Evolutionary conservation across 2,113 vertebrate genomes (phyloP).

Genomic region (Sinocyclocheilus maitianheensis): DNA sequence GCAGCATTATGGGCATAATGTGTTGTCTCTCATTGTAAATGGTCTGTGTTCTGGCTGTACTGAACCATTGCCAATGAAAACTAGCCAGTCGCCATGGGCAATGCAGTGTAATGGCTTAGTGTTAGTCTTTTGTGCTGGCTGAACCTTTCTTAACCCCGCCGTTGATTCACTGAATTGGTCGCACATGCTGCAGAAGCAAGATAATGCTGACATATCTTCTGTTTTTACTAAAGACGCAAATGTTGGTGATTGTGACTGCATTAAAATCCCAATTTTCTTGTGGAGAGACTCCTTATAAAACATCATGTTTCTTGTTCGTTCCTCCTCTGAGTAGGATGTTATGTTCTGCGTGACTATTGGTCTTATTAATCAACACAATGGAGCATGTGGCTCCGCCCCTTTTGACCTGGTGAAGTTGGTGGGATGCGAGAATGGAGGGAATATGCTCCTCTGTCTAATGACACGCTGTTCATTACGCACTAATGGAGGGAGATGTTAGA

Average conservation of each 20-base stretch:
- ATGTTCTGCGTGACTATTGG: conserved; percentile 37
- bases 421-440: background rate
- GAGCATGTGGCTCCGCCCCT: conserved; percentile 4
- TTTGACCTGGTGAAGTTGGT: background rate
- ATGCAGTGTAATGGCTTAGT: conserved; percentile 13
- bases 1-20: background rate
- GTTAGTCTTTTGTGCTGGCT: conserved; percentile 34
- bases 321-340: conserved; percentile 42
- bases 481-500: conserved; percentile 57
- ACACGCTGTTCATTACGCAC: conserved; percentile 55
- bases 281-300: conserved; percentile 21
- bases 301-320: conserved; percentile 48
- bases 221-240: conserved; percentile 21
- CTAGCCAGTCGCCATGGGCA: conserved; percentile 31
- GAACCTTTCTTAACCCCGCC: conserved; percentile 30
- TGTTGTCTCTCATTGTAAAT: conserved; percentile 27
- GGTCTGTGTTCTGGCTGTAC: background rate
- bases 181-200: conserved; percentile 9
- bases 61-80: conserved; percentile 33
- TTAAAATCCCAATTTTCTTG: conserved; percentile 1
- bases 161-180: conserved; percentile 29
- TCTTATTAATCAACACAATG: conserved; percentile 40
- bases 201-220: conserved; percentile 23
- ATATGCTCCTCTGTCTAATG: conserved; percentile 44
- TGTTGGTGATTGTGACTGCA: conserved; percentile 6